Evolutionary conservation across 2,113 vertebrate species (phyloP).

Genomic region (Eretmochelys imbricata): DNA sequence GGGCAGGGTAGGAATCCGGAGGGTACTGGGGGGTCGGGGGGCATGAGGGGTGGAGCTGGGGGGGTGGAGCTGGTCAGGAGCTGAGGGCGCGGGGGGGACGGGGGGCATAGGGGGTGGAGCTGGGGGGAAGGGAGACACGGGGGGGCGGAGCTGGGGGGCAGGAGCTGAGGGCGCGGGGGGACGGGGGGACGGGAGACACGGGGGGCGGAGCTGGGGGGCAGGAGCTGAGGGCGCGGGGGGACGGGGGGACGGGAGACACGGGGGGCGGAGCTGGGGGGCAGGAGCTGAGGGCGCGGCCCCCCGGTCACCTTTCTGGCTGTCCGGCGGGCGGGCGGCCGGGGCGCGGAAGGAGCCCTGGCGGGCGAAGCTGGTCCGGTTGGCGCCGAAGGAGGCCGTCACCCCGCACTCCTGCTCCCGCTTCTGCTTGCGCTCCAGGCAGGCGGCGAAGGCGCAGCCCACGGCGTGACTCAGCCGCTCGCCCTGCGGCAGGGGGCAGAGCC

Average conservation of each 20-base stretch:
- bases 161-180: too few species aligned
- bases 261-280: too few species aligned
- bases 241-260: too few species aligned
- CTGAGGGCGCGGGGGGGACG: too few species aligned
- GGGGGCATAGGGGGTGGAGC: too few species aligned
- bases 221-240: background rate
- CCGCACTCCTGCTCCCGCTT: slow-evolving; percentile 93
- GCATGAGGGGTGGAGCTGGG: too few species aligned
- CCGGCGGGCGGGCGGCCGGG: slow-evolving; percentile 78
- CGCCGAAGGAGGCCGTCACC: slow-evolving; percentile 91
- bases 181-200: too few species aligned
- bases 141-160: too few species aligned
- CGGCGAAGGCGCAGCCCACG: slow-evolving; percentile 92
- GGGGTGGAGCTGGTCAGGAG: too few species aligned
- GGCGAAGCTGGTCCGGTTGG: slow-evolving; percentile 91
- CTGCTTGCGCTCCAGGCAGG: slow-evolving; percentile 93
- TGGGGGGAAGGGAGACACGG: too few species aligned
- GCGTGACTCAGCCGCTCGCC: slow-evolving; percentile 93
- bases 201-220: background rate
- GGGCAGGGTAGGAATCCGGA: too few species aligned
- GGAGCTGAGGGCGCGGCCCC: too few species aligned
- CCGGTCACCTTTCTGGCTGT: slow-evolving; percentile 80
- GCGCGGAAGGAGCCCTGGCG: slow-evolving; percentile 93
- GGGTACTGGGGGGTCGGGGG: background rate
- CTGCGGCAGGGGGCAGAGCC: slow-evolving; percentile 55